These are phyloP conservation scores for Leptobrachium leishanense DNA, from an alignment of 2,113 vertebrate species.

Conservation along the genomic window DNA sequence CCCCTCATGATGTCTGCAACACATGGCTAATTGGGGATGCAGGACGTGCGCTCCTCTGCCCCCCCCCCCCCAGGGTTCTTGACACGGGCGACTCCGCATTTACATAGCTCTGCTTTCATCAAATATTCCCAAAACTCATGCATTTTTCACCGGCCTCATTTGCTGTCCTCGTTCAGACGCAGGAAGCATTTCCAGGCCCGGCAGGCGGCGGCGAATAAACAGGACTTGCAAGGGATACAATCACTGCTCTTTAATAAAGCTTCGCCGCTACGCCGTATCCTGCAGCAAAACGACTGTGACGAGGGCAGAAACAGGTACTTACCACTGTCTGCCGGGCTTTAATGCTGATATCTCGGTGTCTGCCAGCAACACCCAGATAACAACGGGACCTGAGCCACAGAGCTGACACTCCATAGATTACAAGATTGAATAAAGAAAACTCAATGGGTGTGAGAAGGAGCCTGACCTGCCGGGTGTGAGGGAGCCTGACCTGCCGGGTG, in stretches of 20 bases:
- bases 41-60: neutral
- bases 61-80: neutral
- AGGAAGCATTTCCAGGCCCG: constrained; percentile 2
- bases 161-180: constrained; percentile 14
- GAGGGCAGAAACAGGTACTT: too few species aligned
- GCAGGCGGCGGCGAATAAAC: neutral
- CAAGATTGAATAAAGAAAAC: too few species aligned
- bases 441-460: too few species aligned
- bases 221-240: neutral
- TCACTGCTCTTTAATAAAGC: neutral
- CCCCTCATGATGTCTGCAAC: neutral
- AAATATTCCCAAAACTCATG: constrained; percentile 20
- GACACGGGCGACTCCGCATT: neutral
- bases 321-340: too few species aligned
- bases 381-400: too few species aligned
- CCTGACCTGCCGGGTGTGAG: too few species aligned
- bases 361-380: too few species aligned
- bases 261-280: too few species aligned
- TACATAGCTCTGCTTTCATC: constrained; percentile 2
- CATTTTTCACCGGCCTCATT: constrained; percentile 22
- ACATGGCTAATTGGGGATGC: constrained; percentile 36
- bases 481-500: too few species aligned
- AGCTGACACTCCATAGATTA: too few species aligned
- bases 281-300: too few species aligned
- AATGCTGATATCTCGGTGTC: too few species aligned